Evolutionary conservation across 2,797 vertebrate genomes (phyloP), one percentile per base, ranked within the genome.

Genomic region (Cottoperca gobio): DNA sequence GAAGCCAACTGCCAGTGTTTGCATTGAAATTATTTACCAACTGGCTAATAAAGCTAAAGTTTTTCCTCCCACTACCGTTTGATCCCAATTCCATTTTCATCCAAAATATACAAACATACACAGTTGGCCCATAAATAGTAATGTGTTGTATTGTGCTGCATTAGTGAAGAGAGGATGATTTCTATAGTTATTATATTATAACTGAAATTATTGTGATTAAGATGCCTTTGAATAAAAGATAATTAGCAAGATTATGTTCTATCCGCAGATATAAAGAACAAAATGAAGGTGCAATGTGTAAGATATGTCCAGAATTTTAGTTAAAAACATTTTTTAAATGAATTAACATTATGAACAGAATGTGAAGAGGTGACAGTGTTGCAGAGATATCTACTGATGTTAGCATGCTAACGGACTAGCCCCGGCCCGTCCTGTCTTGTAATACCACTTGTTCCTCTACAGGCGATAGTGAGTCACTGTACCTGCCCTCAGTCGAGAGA

Each of bases 1-100:
- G 59, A 73, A 81, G 71, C 65, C 62, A 76, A 60, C 70, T 78
- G 81, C 33, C 35, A 54, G 37, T 79, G 73, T 89, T 85, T 84
- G 42, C 62, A 48, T 52, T 70, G n/a, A 68, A 55, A 69, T 67
- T 26, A 68, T 83, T 86, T 73, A 78, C 70, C 59, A 37, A 58
- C 26, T 33, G 33, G 13, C 57, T 53, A 65, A 59, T 74, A 74
- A 55, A 73, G 45, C 31, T 48, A 39, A 49, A 63, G 70, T 72
- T 69, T 66, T 26, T 61, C 4, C 0, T 66, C 43, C 42, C 40
- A 37, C 24, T 40, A 8, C 19, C 73, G 37, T 10, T 26, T 35
- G 43, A 70, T 49, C 23, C 57, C 62, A 53, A 6, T 35, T 73
- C 2, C 1, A 0, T 39, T 52, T 70, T 53, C 13, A 45, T 52